Percentiles rank a stretch among this genome's conserved stretches.
Evolutionary conservation across 1,140 invertebrate species (phyloP).

Genomic region (Andrena cerasifolii): DNA sequence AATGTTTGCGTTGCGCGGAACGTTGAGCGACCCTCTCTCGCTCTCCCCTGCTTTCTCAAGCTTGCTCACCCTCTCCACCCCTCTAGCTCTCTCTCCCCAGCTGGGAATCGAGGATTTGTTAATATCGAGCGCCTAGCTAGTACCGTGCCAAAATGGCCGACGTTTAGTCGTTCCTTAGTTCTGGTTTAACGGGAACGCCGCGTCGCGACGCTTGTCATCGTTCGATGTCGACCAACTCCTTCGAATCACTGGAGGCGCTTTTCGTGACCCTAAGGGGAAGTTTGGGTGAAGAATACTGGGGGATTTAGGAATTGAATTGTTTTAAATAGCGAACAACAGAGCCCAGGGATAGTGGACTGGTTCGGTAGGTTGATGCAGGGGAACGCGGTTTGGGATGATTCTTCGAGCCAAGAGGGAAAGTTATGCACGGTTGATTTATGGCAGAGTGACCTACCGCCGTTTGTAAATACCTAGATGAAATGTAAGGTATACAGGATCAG

Average conservation of each 20-base stretch:
- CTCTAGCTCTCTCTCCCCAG: not conserved
- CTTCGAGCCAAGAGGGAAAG: not conserved
- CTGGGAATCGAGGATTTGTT: constrained; percentile 72
- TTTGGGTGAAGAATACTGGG: no score
- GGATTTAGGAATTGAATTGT: not conserved
- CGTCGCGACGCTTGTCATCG: not conserved
- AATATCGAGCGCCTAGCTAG: constrained; percentile 75
- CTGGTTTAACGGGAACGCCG: constrained; percentile 62
- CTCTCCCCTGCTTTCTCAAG: not conserved
- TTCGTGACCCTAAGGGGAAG: no score
- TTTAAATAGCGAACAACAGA: not conserved
- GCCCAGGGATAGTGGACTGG: no score
- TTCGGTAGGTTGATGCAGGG: no score
- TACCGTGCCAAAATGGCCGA: constrained; percentile 71
- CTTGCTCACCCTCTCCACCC: constrained; percentile 3
- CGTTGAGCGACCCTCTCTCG: constrained; percentile 43
- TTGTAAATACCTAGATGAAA: no score
- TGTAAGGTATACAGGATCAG: no score
- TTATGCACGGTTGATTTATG: no score
- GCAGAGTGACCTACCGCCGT: no score
- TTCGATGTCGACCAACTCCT: not conserved
- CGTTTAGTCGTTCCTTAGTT: constrained; percentile 72
- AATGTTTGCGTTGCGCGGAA: constrained; percentile 74
- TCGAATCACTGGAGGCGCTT: not conserved
- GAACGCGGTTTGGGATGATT: no score